Evolutionary conservation across 2,888 invertebrate species (phyloP).

Genomic region (Xanthia togata): DNA sequence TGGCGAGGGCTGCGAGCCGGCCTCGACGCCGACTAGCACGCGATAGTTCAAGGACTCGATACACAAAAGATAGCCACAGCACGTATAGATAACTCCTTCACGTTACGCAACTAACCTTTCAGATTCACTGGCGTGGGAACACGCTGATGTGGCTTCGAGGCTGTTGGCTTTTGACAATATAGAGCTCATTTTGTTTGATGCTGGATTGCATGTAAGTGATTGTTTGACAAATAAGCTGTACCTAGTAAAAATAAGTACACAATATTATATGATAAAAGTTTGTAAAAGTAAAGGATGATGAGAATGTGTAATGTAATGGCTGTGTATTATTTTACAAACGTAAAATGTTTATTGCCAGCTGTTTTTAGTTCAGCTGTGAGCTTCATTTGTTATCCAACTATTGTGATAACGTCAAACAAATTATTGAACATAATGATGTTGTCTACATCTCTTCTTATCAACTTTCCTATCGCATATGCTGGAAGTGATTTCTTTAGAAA

Average conservation of each 20-base stretch:
- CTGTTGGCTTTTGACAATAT: constrained; percentile 27
- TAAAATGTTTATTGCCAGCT: no score
- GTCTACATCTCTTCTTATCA: no score
- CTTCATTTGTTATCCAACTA: neutral
- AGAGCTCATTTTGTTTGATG: neutral
- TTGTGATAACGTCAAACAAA: neutral
- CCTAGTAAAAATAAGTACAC: neutral
- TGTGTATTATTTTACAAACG: neutral
- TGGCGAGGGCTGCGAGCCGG: constrained; percentile 64
- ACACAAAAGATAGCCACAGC: constrained; percentile 60
- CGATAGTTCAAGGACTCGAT: constrained; percentile 85
- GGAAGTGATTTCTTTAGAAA: no score
- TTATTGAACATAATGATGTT: neutral
- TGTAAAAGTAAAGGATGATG: neutral
- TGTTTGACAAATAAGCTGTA: neutral
- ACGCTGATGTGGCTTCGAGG: constrained; percentile 27
- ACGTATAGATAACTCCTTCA: constrained; percentile 65
- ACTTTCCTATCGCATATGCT: no score
- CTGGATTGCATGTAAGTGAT: neutral
- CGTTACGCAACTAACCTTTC: constrained; percentile 68
- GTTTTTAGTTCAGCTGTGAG: neutral
- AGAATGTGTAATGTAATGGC: no score
- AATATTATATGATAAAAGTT: neutral
- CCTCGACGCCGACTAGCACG: constrained; percentile 79
- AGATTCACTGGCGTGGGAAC: constrained; percentile 45